These are phyloP conservation scores for Micropoecilia bifurca DNA, from an alignment of 2,797 vertebrate species.

Conservation along the genomic window DNA sequence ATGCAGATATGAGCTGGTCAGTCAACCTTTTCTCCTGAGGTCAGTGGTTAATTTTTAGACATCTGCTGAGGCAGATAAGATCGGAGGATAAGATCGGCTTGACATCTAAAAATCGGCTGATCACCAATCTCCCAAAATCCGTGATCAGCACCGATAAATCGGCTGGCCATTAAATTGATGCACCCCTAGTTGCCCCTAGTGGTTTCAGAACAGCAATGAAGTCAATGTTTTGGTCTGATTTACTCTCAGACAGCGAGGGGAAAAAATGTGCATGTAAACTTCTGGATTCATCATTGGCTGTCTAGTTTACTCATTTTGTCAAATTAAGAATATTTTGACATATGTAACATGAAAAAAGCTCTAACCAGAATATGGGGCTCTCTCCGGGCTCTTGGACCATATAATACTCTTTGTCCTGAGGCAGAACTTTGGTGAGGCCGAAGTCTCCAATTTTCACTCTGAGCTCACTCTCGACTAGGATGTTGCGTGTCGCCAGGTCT, in stretches of 20 bases:
- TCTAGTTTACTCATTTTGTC: neutral
- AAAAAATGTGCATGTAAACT: neutral
- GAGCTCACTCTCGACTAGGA: slow-evolving; percentile 95
- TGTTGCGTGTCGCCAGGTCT: slow-evolving; percentile 95
- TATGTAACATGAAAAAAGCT: neutral
- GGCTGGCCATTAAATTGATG: no score
- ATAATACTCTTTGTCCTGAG: slow-evolving; percentile 98
- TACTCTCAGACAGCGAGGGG: neutral
- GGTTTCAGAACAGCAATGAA: neutral
- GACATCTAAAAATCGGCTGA: no score
- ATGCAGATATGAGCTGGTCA: no score
- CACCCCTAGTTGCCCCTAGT: no score
- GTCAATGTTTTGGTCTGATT: neutral
- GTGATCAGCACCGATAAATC: no score
- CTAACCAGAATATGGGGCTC: slow-evolving; percentile 98
- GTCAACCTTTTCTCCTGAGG: no score
- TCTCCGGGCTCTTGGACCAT: slow-evolving; percentile 97
- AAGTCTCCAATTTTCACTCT: slow-evolving; percentile 98
- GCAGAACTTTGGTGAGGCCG: slow-evolving; percentile 95
- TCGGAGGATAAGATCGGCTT: no score
- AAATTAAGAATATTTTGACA: neutral
- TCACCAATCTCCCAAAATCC: no score
- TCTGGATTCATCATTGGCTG: neutral
- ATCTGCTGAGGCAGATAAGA: no score
- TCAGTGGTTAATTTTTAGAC: no score